Base-by-base conservation (phyloP, 2,888 invertebrate genomes). In the Coenonympha glycerion region DNA sequence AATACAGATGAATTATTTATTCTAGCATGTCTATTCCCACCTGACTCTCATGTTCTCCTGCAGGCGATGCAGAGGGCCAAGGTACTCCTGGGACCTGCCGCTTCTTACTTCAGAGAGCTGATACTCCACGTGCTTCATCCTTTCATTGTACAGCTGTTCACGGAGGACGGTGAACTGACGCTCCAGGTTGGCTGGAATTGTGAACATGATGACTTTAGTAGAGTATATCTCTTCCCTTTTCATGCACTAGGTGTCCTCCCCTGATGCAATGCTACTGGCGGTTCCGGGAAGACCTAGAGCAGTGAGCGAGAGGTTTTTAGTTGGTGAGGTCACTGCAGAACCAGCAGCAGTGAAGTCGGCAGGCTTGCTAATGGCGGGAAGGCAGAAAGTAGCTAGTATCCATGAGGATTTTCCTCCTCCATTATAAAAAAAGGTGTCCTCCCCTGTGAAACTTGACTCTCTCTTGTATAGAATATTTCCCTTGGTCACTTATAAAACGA, bases 61-160 rank as follows among this genome's bases (percentile, higher is more conserved):
- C 39, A 98, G 85, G 57, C 95, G 91, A 67, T 94, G 91, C 45
- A 98, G 79, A 0, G 97, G 97, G 42, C 92, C 92, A 1, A 96
- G 86, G 76, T 97, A 98, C 76, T 98, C 98, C 61, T 92, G 91
- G 0, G 97, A 97, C 47, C 92, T 90, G 0, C 96, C 97, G 0
- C 92, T 92, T 34, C 92, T 89, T 8, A 98, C 95, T 74, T 97
- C 97, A 0, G 92, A 89, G 13, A 98, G 86, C 77, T 97, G 96
- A 19, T 91, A 89, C 59, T 96, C 95, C 18, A 96, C 94, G 74
- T 86, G 84, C 62, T 79, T 83, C 62, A 95, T 91, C 59, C 97
- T 88, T 78, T 98, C 98, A 55, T 91, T 90, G 74, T 96, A 97
- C 74, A 92, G 91, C 90, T 96, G 95, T 74, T 98, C 97, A 46